Evolutionary conservation across 2,888 invertebrate genomes (phyloP), one percentile per base, ranked within the genome.

Genomic region (Capitulum mitella): DNA sequence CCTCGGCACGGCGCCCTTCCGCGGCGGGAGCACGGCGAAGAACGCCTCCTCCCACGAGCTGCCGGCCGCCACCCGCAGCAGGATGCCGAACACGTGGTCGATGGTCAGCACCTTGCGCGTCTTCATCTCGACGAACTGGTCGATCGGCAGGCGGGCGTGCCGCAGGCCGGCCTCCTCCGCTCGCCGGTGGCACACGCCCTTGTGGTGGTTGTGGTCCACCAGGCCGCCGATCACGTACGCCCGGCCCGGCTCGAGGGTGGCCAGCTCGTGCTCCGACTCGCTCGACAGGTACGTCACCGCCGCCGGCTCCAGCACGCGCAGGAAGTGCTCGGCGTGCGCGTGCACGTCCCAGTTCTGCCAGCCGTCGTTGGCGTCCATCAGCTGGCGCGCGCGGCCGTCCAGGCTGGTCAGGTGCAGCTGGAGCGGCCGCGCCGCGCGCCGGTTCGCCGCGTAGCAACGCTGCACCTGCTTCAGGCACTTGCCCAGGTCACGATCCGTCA

Each of bases 151-250:
- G 83, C 93, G 91, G 0, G 90, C 95, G 86, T 97, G 97, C 80
- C 86, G 86, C 48, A 97, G 88, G 5, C 91, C 92, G 84, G 92
- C 91, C 83, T 92, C 90, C 61, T 88, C 84, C 3, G 99, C 98
- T 83, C 93, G 88, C 82, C 90, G 90, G 85, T 92, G 90, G 84
- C 97, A 97, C 29, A 94, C 86, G 3, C 97, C 97, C 92, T 98
- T 98, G 83, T 97, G 93, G 83, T 92, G 90, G 87, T 99, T 99
- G 85, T 99, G 98, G 87, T 99, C 99, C 0, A 99, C 97, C 75
- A 99, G 87, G 43, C 98, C 99, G 64, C 99, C 99, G 85, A 99
- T 98, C 78, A 99, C 91, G 84, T 98, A 99, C 76, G 92, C 90
- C 84, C 92, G 92, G 81, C 91, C 89, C 37, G 92, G 89, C 83